These are phyloP conservation scores for Bombus waltoni DNA, from an alignment of 1,140 invertebrate genomes.

Conservation along the genomic window DNA sequence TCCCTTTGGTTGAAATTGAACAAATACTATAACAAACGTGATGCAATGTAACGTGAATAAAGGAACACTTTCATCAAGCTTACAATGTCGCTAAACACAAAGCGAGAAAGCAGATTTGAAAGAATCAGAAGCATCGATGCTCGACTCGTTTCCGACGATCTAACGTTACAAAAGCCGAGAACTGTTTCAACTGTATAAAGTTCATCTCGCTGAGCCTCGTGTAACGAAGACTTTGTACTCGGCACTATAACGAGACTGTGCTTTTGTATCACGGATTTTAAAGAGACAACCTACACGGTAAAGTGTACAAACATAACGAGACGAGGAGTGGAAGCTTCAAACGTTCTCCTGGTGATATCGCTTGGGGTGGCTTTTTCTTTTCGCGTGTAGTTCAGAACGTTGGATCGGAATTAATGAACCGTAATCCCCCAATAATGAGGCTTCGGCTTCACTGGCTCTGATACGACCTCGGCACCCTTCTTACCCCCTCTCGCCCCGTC, in stretches of 20 bases:
- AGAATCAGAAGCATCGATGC: neutral
- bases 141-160: conserved; percentile 11
- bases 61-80: neutral
- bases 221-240: conserved; percentile 7
- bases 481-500: conserved; percentile 16
- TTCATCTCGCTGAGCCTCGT: conserved; percentile 7
- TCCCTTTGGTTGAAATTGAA: neutral
- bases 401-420: conserved; percentile 81
- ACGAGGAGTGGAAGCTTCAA: conserved; percentile 56
- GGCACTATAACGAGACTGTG: conserved; percentile 48
- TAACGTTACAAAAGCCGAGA: conserved; percentile 8
- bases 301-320: conserved; percentile 69
- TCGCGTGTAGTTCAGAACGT: conserved; percentile 72
- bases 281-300: conserved; percentile 56
- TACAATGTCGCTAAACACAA: neutral
- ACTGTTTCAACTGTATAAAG: conserved; percentile 8
- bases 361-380: conserved; percentile 71
- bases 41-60: neutral
- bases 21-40: neutral
- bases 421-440: conserved; percentile 83
- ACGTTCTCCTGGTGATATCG: conserved; percentile 63
- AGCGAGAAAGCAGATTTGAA: neutral
- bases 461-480: conserved; percentile 70
- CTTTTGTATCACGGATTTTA: conserved; percentile 61
- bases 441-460: conserved; percentile 71